Base-by-base conservation (phyloP, 2,888 invertebrate genomes). In the Sinopyrophorus schimmeli region DNA sequence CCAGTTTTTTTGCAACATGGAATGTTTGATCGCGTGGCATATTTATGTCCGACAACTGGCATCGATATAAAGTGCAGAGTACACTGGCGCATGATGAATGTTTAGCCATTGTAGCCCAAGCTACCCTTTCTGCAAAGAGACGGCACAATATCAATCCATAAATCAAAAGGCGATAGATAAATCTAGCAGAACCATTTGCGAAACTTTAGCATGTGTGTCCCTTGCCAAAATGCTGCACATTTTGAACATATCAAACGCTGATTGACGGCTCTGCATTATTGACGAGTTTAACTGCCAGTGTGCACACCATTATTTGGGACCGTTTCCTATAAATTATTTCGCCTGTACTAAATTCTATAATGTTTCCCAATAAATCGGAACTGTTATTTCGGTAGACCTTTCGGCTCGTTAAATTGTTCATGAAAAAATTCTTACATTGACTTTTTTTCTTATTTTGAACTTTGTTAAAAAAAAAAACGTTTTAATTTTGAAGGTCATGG, bases 121-220 rank as follows among this genome's bases (percentile, higher is more conserved):
- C 67, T 58, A 61, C 66, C 67, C 66, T 67, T 65, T 65, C 66
- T 66, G 66, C 66, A 64, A 65, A 63, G 66, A 66, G 68, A 67
- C 66, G 63, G 64, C 66, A 72, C 70, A 73, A 73, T 71, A 71
- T 71, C 69, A 69, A 65, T 66, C 66, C 69, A 73, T 72, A 73
- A 72, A 73, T 73, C 72, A 71, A 68, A 65, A 63, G 64, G 66
- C 68, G 67, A 69, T 68, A 68, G 68, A 72, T 71, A 69, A 70
- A 72, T 70, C 69, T 64, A 61, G 55, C 57, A 55, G 57, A 60
- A 59, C 64, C 65, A 65, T 67, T 66, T 66, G 62, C 59, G 61
- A 57, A 55, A 61, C 59, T 62, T 60, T 62, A 56, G 60, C 60
- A 63, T 62, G 62, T 59, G 58, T 50, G 54, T 53, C 57, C 58